phyloP scores from a whole-genome alignment of 1,140 invertebrate genomes.

The Zophobas atratus region DNA sequence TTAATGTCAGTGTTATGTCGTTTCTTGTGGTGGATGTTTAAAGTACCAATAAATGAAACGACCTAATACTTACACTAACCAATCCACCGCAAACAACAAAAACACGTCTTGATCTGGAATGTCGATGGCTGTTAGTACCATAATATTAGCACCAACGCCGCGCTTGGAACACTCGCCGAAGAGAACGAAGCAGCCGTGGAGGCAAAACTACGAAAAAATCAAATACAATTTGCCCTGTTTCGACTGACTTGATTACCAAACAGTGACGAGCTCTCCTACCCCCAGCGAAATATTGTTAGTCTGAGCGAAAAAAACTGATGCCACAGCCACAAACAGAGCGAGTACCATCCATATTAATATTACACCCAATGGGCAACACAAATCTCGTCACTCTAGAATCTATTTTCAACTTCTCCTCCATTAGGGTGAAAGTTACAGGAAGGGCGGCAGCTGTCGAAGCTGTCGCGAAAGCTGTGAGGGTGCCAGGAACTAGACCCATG shows the following conservation, averaged over 20 bases:
- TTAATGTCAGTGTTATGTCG: too few species aligned
- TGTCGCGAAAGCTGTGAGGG: constrained; percentile 93
- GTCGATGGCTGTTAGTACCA: constrained; percentile 89
- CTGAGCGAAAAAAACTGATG: constrained; percentile 94
- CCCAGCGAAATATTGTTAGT: constrained; percentile 87
- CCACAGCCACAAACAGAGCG: constrained; percentile 91
- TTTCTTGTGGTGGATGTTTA: too few species aligned
- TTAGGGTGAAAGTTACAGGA: constrained; percentile 93
- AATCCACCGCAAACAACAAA: constrained; percentile 89
- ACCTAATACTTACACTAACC: constrained; percentile 86
- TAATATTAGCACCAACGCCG: constrained; percentile 89
- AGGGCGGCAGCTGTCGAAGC: constrained; percentile 96
- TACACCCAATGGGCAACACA: constrained; percentile 92
- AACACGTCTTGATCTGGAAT: constrained; percentile 87
- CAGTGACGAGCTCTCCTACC: constrained; percentile 84
- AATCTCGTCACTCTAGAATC: constrained; percentile 93
- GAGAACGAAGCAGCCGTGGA: constrained; percentile 94
- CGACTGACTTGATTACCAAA: constrained; percentile 77
- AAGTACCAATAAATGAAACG: too few species aligned
- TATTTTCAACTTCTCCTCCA: constrained; percentile 92
- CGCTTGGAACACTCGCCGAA: constrained; percentile 94
- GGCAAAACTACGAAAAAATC: constrained; percentile 77
- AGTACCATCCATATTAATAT: constrained; percentile 96
- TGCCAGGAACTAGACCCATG: constrained; percentile 75
- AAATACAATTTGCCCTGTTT: neutral